Evolutionary conservation across 2,797 vertebrate genomes (phyloP), one percentile per base, ranked within the genome.

Genomic region (Periparus ater): DNA sequence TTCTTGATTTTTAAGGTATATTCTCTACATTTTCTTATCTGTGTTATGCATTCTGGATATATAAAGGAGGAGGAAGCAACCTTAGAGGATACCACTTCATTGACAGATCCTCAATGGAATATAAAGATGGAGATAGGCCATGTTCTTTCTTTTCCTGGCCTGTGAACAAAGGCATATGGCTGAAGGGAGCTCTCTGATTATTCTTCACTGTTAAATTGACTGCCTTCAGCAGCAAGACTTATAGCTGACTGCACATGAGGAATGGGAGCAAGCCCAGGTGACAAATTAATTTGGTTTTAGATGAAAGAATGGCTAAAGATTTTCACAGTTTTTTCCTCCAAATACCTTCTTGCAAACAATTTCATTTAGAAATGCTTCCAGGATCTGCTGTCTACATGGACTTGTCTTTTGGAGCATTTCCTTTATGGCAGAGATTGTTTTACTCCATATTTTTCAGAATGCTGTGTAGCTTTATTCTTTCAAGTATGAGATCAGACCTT

Each of bases 291-390:
- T 85, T 77, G 22, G 22, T 65, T 88, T 86, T 62, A 65, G 22
- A 58, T 6, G 3, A 92, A 86, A 75, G 32, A 42, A 86, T 58
- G 30, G 57, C 47, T 78, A 38, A 93, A 71, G 21, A 53, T 34
- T 91, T 83, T 72, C 32, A 51, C 12, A n/a, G 15, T 42, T 74
- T 70, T 47, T 91, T 91, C 38, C 22, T 86, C 55, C 70, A 88
- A 75, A 66, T 58, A 91, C 8, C 25, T 83, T 83, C 23, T 62
- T 82, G 58, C 19, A 73, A 91, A 87, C 25, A 66, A 45, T 29
- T 93, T 85, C 11, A 82, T 85, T 91, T 85, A 72, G n/a, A 90
- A 88, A 68, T 30, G 47, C 25, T 78, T 86, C 27, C 58, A 90
- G 63, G 25, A 38, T 34, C 25, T 72, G 45, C 21, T 58, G 7